Percentiles rank a stretch among this genome's conserved stretches.
phyloP scores from a whole-genome alignment of 2,888 invertebrate species.

The Rhagonycha lutea region DNA sequence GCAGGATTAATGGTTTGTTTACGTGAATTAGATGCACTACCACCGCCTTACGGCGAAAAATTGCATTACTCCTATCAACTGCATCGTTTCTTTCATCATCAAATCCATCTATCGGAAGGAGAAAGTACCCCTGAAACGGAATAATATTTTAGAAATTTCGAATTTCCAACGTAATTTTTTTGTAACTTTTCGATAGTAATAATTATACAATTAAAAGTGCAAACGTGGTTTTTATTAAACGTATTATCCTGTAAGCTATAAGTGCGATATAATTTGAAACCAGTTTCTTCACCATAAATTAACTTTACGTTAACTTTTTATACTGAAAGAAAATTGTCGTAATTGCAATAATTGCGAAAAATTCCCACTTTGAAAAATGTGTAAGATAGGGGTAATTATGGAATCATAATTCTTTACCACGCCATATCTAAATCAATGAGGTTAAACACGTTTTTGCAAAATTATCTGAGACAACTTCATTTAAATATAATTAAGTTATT shows the following conservation, averaged over 20 bases:
- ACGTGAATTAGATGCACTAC: conserved; percentile 29
- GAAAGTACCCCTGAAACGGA: background rate
- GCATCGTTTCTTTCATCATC: conserved; percentile 12
- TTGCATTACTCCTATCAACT: conserved; percentile 27
- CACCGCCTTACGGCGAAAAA: conserved; percentile 36
- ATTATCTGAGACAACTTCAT: background rate
- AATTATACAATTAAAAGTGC: background rate
- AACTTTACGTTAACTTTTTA: background rate
- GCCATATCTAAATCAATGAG: background rate
- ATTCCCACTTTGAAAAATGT: background rate
- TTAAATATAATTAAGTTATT: background rate
- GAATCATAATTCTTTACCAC: background rate
- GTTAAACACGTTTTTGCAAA: background rate
- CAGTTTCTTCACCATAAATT: background rate
- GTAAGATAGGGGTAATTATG: background rate
- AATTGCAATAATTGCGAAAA: background rate
- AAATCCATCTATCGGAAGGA: conserved; percentile 20
- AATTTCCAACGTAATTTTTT: background rate
- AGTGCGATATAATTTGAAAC: background rate
- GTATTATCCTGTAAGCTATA: background rate
- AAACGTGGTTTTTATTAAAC: background rate
- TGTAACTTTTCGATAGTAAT: background rate
- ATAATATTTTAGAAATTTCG: background rate
- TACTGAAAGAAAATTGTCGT: background rate
- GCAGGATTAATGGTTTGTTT: conserved; percentile 36